Base-by-base conservation (phyloP, 2,888 invertebrate species). In the Meta bourneti region DNA sequence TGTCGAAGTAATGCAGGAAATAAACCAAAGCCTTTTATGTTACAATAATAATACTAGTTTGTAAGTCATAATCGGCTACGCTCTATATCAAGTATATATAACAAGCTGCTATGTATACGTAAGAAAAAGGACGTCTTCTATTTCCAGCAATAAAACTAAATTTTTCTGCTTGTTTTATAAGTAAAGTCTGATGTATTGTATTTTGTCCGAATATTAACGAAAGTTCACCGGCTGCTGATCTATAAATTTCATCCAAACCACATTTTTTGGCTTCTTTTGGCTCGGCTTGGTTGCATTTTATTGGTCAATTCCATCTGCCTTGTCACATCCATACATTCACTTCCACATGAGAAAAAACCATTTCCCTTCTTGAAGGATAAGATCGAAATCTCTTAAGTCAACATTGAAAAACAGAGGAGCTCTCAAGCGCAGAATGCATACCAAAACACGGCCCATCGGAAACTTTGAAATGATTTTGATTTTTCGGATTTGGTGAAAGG, bases 131-230 rank as follows among this genome's bases (percentile, higher is more conserved):
- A 49, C 13, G 11, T 71, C 71, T 78, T 84, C 84, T 72, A 90
- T 90, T 90, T 80, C 48, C 78, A 48, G 80, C 72, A 84, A 20
- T 84, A 90, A 85, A 90, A 84, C 13, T 19, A n/a, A 54, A 49
- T 90, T 89, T n/a, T 78, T 84, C 83, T 90, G 72, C 90, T 84
- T 84, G 82, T 90, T 90, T 90, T 90, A 90, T 84, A 84, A 79
- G 79, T 85, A 84, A 61, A 79, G 78, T 49, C 74, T 84, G 48
- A 80, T 79, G 61, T 51, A 84, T 90, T 84, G 79, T 89, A 84
- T 89, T 89, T 89, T 74, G 74, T 74, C 90, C 79, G 79, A 90
- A 90, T 90, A 90, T 90, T 90, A 90, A 90, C 84, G 90, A 78
- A 90, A 90, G 71, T 90, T 90, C 69, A 80, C 70, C 84, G 77